Evolutionary conservation across 1,140 invertebrate genomes (phyloP).

Genomic region (Stegodyphus dumicola): DNA sequence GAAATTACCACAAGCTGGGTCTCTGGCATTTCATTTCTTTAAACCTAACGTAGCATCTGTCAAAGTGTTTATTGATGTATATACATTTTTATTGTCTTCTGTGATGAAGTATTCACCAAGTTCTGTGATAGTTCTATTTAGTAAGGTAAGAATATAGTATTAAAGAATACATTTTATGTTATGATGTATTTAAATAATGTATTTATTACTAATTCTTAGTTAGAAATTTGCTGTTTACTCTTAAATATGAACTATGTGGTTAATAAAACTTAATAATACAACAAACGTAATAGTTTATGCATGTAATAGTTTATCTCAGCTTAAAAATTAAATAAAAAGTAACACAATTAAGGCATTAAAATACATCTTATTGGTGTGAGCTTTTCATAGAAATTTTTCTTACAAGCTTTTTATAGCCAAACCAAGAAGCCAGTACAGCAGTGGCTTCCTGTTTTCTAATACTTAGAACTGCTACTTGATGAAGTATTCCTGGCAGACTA

Average conservation of each 20-base stretch:
- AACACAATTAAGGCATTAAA: too few species aligned
- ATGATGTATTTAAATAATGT: neutral
- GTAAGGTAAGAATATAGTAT: constrained; percentile 17
- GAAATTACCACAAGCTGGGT: constrained; percentile 19
- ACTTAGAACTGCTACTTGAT: too few species aligned
- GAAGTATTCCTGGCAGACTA: too few species aligned
- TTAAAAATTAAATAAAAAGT: too few species aligned
- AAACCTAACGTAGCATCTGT: constrained; percentile 23
- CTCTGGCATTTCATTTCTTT: constrained; percentile 32
- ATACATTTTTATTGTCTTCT: constrained; percentile 6
- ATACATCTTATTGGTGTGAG: too few species aligned
- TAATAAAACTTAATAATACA: neutral
- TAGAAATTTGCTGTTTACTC: neutral
- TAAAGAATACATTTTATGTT: neutral
- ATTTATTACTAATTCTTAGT: neutral
- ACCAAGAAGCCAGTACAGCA: too few species aligned
- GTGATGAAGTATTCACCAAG: neutral
- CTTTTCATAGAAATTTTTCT: too few species aligned
- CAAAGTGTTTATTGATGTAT: constrained; percentile 10
- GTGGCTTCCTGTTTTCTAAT: too few species aligned
- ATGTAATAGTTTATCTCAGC: too few species aligned
- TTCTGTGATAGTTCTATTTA: constrained; percentile 18
- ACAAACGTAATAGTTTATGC: too few species aligned
- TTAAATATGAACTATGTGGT: neutral
- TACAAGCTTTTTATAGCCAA: too few species aligned